Evolutionary conservation across 2,888 invertebrate genomes (phyloP), one percentile per base, ranked within the genome.

Genomic region (Dyspetes luteomarginatus): DNA sequence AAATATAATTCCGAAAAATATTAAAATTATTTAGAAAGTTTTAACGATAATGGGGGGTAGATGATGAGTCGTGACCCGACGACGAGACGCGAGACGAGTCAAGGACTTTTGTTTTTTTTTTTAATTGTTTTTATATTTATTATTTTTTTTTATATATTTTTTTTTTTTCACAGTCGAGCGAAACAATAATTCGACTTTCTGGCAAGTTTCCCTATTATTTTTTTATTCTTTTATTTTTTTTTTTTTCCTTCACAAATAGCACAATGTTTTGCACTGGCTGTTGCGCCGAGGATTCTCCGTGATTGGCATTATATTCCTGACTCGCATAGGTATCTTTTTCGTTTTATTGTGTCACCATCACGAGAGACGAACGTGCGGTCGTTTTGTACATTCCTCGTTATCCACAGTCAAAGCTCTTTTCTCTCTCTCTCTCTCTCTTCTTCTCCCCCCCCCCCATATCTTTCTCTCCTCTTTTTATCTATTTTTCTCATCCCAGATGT

Each of bases 381-480:
- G 67, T 60, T 60, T n/a, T 28, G 28, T 24, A 36, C 24, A 48
- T 60, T 67, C 68, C 60, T 60, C 50, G 41, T 28, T 60, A 30
- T 19, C 41, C 56, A 30, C 64, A 69, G 79, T 67, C 79, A 74
- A 79, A 41, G 69, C 45, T 41, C 55, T 19, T 45, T 69, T 55
- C 24, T 60, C 41, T 15, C 19, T 36, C 19, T 28, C 15, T 56
- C 56, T 58, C 68, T 56, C 41, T 60, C 52, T 41, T 55, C 7
- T 24, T 50, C 56, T 58, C 45, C 28, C 19, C 50, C 30, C 77
- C 55, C 48, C 41, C 58, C 45, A 43, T 67, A 17, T 30, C 45
- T 77, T 55, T 56, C 28, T 60, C 30, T 30, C 17, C 19, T 24
- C 50, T 45, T 81, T 62, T 36, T 50, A 48, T 55, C 52, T 67